phyloP scores from a whole-genome alignment of 2,888 invertebrate genomes.

The Pomacea canaliculata region DNA sequence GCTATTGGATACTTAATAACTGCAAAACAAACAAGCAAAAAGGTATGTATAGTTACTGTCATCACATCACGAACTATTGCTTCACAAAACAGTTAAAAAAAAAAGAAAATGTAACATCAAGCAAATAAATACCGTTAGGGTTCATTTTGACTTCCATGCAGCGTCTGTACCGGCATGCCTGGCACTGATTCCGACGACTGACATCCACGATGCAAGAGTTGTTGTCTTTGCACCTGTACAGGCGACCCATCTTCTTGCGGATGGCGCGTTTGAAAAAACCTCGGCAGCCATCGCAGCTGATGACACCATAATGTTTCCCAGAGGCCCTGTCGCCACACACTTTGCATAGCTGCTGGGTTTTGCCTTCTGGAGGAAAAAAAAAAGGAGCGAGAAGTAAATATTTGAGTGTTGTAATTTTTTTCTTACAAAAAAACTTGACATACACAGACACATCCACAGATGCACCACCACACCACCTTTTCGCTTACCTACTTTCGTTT shows the following conservation, averaged over 20 bases:
- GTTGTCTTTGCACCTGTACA: constrained; percentile 92
- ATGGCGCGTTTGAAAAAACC: constrained; percentile 96
- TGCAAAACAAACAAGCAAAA: too few species aligned
- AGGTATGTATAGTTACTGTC: too few species aligned
- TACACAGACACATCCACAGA: too few species aligned
- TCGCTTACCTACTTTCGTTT: too few species aligned
- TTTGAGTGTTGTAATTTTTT: too few species aligned
- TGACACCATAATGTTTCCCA: constrained; percentile 72
- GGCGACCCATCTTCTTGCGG: constrained; percentile 79
- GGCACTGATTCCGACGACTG: constrained; percentile 92
- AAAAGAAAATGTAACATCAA: too few species aligned
- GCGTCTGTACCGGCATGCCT: constrained; percentile 91
- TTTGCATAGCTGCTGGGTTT: constrained; percentile 71
- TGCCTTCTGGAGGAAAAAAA: constrained; percentile 31
- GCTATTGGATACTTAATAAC: too few species aligned
- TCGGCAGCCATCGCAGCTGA: constrained; percentile 75
- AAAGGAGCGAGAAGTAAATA: too few species aligned
- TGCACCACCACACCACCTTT: too few species aligned
- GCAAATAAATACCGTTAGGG: constrained; percentile 79
- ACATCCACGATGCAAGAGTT: constrained; percentile 91
- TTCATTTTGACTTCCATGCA: constrained; percentile 94
- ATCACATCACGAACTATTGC: too few species aligned
- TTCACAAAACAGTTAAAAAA: too few species aligned
- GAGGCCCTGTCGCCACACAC: constrained; percentile 71
- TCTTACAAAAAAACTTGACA: too few species aligned